Base-by-base conservation (phyloP, 2,888 invertebrate genomes). In the Panzeria rudis region DNA sequence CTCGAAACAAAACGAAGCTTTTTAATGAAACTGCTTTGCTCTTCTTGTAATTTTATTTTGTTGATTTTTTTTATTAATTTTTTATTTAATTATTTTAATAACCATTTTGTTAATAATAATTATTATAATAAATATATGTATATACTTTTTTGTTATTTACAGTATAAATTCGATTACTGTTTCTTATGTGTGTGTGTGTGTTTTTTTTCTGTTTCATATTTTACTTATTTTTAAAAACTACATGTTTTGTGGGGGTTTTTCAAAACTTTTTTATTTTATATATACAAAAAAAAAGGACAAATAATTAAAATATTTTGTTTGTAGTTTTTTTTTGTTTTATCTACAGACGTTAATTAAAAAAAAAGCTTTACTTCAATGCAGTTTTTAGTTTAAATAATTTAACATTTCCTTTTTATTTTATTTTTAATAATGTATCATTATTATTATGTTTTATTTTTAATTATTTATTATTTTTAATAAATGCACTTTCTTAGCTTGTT, bases 401-500 rank as follows among this genome's bases (percentile, higher is more conserved):
- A 75, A 72, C 59, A 83, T 76, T 68, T 68, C 56, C 29, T 76
- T 41, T 69, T 69, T 47, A 17, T 47, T 64, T 64, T 72, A 68
- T 32, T 50, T 44, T 68, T 68, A 35, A 47, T 35, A 44, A 47
- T 38, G 35, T 77, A 32, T 68, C 47, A 66, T 56, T 73, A 61
- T 80, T n/a, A 50, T 73, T 20, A 17, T 72, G 32, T 25, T 83
- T n/a, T n/a, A n/a, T n/a, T 44, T 68, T 71, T 64, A 52, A n/a
- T 80, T 78, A 69, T 84, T 80, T 73, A 80, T 76, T 77, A 83
- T 83, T 83, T 72, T 87, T 89, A 88, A 89, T 90, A 90, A 90
- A 90, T 90, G 90, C 90, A 90, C 91, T 90, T 90, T 90, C 90
- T 91, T 91, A 90, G 90, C 91, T 90, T 90, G 87, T 88, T 88